Evolutionary conservation across 1,140 invertebrate species (phyloP).

Genomic region (Lanistes nyassanus): DNA sequence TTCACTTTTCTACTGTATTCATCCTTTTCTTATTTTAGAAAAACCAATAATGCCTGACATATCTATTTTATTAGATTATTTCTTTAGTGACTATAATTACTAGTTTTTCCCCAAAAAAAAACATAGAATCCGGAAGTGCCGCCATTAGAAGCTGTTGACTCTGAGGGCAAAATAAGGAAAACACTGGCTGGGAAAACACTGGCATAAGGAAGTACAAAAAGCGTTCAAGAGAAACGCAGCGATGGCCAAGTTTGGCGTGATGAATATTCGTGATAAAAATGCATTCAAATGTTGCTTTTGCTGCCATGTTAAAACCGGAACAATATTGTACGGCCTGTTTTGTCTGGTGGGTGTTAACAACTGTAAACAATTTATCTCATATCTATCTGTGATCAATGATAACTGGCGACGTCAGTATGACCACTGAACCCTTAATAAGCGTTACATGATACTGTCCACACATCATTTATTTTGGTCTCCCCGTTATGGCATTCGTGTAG

Average conservation of each 20-base stretch:
- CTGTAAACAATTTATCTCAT: too few relatives aligned
- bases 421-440: too few relatives aligned
- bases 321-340: constrained; percentile 82
- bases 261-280: constrained; percentile 36
- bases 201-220: background rate
- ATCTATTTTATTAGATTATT: too few relatives aligned
- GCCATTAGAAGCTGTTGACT: constrained; percentile 1
- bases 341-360: constrained; percentile 77
- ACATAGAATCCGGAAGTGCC: constrained; percentile 20
- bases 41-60: too few relatives aligned
- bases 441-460: too few relatives aligned
- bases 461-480: too few relatives aligned
- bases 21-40: too few relatives aligned
- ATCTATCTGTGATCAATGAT: too few relatives aligned
- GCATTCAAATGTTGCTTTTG: constrained; percentile 76
- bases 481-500: too few relatives aligned
- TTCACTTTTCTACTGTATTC: too few relatives aligned
- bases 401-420: too few relatives aligned
- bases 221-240: constrained; percentile 3
- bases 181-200: background rate
- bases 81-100: too few relatives aligned
- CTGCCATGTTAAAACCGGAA: constrained; percentile 84
- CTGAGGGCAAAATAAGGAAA: background rate
- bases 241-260: constrained; percentile 43
- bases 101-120: background rate